Percentiles rank a stretch among this genome's conserved stretches.
phyloP scores from a whole-genome alignment of 2,888 invertebrate genomes.

The Ecliptopera silaceata region DNA sequence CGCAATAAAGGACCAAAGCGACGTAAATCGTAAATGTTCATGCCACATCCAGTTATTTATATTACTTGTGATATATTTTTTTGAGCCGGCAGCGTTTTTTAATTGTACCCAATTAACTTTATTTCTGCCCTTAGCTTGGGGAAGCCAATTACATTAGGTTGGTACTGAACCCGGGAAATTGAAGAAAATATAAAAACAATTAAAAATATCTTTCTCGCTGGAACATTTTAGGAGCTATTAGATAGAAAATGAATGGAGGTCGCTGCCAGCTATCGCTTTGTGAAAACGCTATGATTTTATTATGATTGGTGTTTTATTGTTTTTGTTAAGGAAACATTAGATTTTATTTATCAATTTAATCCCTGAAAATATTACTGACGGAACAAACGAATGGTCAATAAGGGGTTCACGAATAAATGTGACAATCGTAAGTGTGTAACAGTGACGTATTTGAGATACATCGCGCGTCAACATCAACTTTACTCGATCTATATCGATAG shows the following conservation, averaged over 20 bases:
- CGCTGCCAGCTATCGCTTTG: slow-evolving; percentile 25
- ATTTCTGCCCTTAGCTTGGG: slow-evolving; percentile 55
- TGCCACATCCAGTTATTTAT: slow-evolving; percentile 49
- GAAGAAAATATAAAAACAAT: slow-evolving; percentile 50
- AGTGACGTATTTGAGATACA: too few relatives aligned
- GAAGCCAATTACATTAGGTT: slow-evolving; percentile 61
- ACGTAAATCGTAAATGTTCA: slow-evolving; percentile 31
- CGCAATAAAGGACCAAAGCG: slow-evolving; percentile 27
- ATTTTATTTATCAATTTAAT: too few relatives aligned
- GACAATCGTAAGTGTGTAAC: too few relatives aligned
- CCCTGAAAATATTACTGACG: too few relatives aligned
- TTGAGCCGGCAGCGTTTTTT: slow-evolving; percentile 61
- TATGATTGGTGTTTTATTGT: not conserved
- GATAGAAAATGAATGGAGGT: slow-evolving; percentile 31
- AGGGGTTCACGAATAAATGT: too few relatives aligned
- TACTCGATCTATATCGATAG: too few relatives aligned
- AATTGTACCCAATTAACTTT: slow-evolving; percentile 71
- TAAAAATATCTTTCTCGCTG: slow-evolving; percentile 40
- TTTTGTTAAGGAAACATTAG: not conserved
- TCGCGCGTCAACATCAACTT: too few relatives aligned
- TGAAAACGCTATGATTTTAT: slow-evolving; percentile 14
- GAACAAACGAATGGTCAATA: too few relatives aligned
- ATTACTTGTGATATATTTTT: slow-evolving; percentile 49
- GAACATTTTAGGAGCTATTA: slow-evolving; percentile 32
- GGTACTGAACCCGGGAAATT: slow-evolving; percentile 46